phyloP scores from a whole-genome alignment of 2,888 invertebrate genomes.

The Matsumyia berberina region DNA sequence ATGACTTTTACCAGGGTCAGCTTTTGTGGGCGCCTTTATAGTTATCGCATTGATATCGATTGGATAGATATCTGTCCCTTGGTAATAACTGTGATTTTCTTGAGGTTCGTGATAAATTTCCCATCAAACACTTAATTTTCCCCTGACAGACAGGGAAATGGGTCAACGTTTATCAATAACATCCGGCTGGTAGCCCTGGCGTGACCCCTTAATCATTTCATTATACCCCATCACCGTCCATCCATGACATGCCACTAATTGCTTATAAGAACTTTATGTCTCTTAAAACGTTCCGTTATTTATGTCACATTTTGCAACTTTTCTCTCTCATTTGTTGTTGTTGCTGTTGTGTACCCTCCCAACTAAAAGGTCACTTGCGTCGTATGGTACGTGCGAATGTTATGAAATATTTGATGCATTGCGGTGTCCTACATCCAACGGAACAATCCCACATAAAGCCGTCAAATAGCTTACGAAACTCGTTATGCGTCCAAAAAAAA shows the following conservation, averaged over 20 bases:
- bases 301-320: slow-evolving; percentile 16
- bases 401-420: slow-evolving; percentile 70
- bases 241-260: slow-evolving; percentile 33
- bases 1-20: no score
- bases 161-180: slow-evolving; percentile 52
- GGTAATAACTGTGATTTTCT: no score
- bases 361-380: slow-evolving; percentile 10
- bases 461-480: slow-evolving; percentile 55
- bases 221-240: not conserved
- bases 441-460: slow-evolving; percentile 49
- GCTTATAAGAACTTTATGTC: slow-evolving; percentile 26
- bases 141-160: slow-evolving; percentile 23
- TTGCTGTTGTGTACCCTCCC: not conserved
- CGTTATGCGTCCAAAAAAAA: slow-evolving; percentile 31
- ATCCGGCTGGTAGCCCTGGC: slow-evolving; percentile 41
- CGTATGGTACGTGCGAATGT: slow-evolving; percentile 50
- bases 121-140: not conserved
- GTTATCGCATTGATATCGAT: no score
- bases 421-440: slow-evolving; percentile 62
- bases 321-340: not conserved
- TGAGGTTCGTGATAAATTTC: not conserved
- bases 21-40: no score
- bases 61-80: no score
- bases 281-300: not conserved
- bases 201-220: slow-evolving; percentile 42